Conservation (phyloP, 1,140 invertebrate species). For the Theocolax elegans region DNA sequence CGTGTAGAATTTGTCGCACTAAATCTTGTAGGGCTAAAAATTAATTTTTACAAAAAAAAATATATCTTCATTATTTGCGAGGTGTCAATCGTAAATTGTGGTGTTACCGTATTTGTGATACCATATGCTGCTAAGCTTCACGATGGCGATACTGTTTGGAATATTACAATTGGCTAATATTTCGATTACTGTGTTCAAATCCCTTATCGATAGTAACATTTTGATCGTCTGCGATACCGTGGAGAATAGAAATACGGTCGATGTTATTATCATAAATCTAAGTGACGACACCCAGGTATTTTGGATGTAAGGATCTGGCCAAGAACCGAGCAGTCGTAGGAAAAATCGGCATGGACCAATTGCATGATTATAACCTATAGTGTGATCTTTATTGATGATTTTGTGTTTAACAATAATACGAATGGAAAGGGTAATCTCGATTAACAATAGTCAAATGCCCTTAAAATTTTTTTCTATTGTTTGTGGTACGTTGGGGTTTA, state of each 20-base stretch:
- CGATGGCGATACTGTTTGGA: constrained; percentile 20
- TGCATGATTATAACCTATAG: too few relatives aligned
- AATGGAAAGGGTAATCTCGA: too few relatives aligned
- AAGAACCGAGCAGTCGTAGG: too few relatives aligned
- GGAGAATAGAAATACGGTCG: constrained; percentile 14
- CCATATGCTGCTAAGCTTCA: constrained; percentile 20
- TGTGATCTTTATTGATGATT: too few relatives aligned
- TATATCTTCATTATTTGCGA: background rate
- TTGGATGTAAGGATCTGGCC: constrained; percentile 16
- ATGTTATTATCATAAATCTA: background rate
- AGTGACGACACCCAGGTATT: background rate
- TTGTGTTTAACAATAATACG: too few relatives aligned
- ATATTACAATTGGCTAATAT: constrained; percentile 36
- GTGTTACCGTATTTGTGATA: constrained; percentile 34
- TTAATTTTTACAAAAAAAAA: constrained; percentile 1
- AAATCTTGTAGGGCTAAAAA: constrained; percentile 25
- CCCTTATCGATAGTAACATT: background rate
- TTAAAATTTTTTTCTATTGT: too few relatives aligned
- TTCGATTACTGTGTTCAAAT: constrained; percentile 18
- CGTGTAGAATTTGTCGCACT: constrained; percentile 7
- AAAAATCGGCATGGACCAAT: too few relatives aligned
- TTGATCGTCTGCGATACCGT: constrained; percentile 21
- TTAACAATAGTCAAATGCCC: too few relatives aligned
- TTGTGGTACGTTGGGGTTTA: too few relatives aligned
- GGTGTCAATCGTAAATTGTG: too few relatives aligned